A percentile compares a stretch with the other conserved stretches of the same genome.
Conservation (phyloP, 1,140 invertebrate genomes). For the Scaptomyza graminum region DNA sequence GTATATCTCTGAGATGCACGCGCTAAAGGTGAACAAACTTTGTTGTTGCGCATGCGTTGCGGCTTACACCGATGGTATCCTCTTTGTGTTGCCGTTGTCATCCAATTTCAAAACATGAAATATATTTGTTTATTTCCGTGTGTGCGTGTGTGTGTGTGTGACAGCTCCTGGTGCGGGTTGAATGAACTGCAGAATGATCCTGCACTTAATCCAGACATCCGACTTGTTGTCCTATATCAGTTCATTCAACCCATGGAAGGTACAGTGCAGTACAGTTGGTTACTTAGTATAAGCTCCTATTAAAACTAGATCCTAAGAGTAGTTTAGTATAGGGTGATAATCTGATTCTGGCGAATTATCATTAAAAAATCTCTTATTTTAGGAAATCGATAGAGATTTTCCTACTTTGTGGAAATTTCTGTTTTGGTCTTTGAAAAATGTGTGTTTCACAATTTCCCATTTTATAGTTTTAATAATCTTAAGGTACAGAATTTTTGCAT, state of each 20-base stretch:
- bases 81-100: slow-evolving; percentile 49
- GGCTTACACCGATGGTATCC: slow-evolving; percentile 27
- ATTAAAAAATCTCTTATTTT: no score
- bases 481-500: background rate
- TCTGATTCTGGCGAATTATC: no score
- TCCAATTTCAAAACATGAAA: slow-evolving; percentile 76
- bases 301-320: no score
- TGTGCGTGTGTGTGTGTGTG: slow-evolving; percentile 1
- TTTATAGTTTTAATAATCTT: background rate
- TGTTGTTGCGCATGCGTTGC: slow-evolving; percentile 61
- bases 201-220: slow-evolving; percentile 24
- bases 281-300: background rate
- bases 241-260: slow-evolving; percentile 36
- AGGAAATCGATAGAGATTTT: no score
- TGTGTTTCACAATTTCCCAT: no score
- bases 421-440: no score
- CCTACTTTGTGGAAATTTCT: no score
- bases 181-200: slow-evolving; percentile 60
- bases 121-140: slow-evolving; percentile 65
- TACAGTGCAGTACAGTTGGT: slow-evolving; percentile 27
- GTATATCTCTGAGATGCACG: slow-evolving; percentile 34
- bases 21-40: slow-evolving; percentile 72
- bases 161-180: slow-evolving; percentile 38
- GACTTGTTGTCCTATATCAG: slow-evolving; percentile 54
- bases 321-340: no score